Base-by-base conservation (phyloP, 2,113 vertebrate genomes). In the Bubo scandiacus region DNA sequence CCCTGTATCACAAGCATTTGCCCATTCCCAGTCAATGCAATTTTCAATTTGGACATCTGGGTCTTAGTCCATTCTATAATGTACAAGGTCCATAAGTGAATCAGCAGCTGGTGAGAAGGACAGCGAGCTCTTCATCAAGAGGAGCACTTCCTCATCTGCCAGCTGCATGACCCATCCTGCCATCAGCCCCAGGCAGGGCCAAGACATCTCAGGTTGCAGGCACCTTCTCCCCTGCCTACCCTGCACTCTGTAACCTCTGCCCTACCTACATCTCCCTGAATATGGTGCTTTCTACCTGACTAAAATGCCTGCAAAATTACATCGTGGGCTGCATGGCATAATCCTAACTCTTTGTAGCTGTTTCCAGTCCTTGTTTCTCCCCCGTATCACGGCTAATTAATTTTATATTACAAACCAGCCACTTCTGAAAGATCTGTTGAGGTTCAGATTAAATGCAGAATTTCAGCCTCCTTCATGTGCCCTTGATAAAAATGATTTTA, bases 401-500 rank as follows among this genome's bases (percentile, higher is more conserved):
- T 94, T 89, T 94, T 88, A 20, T 75, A 82, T 72, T 82, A 81
- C 36, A 88, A 95, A n/a, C 34, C 78, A 87, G 30, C 9, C 54
- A 90, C 57, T 85, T 94, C 62, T 61, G 49, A 84, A 92, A 79
- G 78, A 92, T 68, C 18, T 85, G 47, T 63, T n/a, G 54, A 89
- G 30, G 57, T 87, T 87, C n/a, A 65, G 25, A 77, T 78, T 86
- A 91, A 88, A 92, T 72, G 54, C 16, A 90, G 72, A 86, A 83
- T 83, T 73, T 73, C 73, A 79, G 57, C 17, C 36, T 84, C 57
- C 81, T 96, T 96, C 86, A 78, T 2, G 2, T 87, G 80, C 10
- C 65, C 91, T 94, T 92, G 73, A 79, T 27, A 95, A 86, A 83
- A 23, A 74, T 21, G 10, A 71, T 84, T 96, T 89, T 61, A 81